Base-by-base conservation (phyloP, 2,888 invertebrate genomes). In the Seira musarum region DNA sequence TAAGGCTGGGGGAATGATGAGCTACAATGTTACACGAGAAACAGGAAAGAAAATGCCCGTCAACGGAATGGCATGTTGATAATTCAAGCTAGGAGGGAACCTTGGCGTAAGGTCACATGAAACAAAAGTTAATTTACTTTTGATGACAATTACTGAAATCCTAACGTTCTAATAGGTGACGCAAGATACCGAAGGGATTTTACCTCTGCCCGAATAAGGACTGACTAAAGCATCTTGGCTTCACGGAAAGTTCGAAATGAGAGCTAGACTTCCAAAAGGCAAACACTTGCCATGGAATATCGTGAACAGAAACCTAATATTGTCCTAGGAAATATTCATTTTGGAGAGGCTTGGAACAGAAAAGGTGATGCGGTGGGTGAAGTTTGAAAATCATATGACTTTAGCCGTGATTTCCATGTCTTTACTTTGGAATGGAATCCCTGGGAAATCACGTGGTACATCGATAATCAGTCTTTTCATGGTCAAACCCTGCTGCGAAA, bases 1-100 rank as follows among this genome's bases (percentile, higher is more conserved):
- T n/a, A n/a, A 84, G 86, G 84, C n/a, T 63, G 67, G 19, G 83
- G 84, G 8, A 86, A 86, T 64, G 78, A 84, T 24, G 86, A 86
- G 53, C 77, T 86, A 17, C 86, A 86, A 64, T 86, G 86, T 72
- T 86, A 86, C 80, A 85, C 84, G 10, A 67, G 78, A 15, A 82
- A 85, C 67, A 65, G 84, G 68, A 0, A 13, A 0, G 86, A 84
- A 72, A 86, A 86, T 63, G 71, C 19, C 5, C 72, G 83, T 6
- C 83, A 84, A 57, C 82, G 85, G 76, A 82, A 83, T 72, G 83
- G 86, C 10, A 21, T 65, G 46, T 66, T 86, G 5, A 61, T 65
- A 1, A 84, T 86, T 25, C 17, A 25, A 13, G 86, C 85, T 3
- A 66, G 67, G 3, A 65, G 66, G 22, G 86, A 86, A 79, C 71